Base-by-base conservation (phyloP, 2,797 vertebrate genomes). In the Poeciliopsis infans region DNA sequence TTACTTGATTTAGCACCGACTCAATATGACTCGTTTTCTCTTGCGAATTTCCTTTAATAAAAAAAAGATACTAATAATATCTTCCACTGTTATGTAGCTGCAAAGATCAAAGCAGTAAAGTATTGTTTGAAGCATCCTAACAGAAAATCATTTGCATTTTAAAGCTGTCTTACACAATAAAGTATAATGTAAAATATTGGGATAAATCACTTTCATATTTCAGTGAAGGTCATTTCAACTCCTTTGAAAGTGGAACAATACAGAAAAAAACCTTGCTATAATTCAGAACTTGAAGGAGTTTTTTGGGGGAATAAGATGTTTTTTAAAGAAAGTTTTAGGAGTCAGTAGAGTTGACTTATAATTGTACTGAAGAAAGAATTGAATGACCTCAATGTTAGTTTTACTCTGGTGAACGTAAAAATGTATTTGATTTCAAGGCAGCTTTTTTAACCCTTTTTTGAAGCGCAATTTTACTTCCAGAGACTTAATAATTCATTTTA, bases 171-270 rank as follows among this genome's bases (percentile, higher is more conserved):
- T 46, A 31, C 25, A 7, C 10, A 49, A 45, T 61, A n/a, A 78
- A 45, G 15, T 10, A 3, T 59, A 25, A 75, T 59, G 73, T 18
- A 59, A 74, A 74, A 78, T 78, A 78, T 64, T 81, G 66, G 74
- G 53, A 77, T 75, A 77, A 87, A 90, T 85, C 80, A 77, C 55
- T 72, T 74, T 49, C 61, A 31, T 76, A 80, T 80, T 68, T 49
- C 72, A 84, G 68, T 43, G 84, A 16, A 15, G 57, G 57, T 11
- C 78, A 89, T 92, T 88, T 87, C 79, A 79, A 85, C 82, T 66
- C 64, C 86, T 93, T 90, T 92, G 89, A 94, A 88, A 61, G 33
- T 51, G 72, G 47, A 79, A 83, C 1, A 28, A 79, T 41, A 72
- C 16, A 61, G 39, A 61, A 49, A 10, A 53, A 79, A 72, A 47